These are phyloP conservation scores for Crepidodera aurea DNA, from an alignment of 2,888 invertebrate genomes.

Conservation along the genomic window DNA sequence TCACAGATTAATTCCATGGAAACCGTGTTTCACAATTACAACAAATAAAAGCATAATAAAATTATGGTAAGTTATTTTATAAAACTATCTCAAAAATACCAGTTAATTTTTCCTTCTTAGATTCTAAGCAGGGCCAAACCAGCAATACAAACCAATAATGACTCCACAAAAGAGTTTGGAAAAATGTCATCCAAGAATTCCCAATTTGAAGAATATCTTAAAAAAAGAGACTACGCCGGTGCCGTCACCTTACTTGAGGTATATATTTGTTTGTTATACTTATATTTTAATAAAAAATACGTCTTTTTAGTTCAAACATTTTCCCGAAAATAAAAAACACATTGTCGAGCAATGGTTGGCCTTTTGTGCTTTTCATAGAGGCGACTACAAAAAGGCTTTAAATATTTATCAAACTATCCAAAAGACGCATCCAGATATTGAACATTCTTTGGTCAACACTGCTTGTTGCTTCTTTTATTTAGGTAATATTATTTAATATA, in stretches of 20 bases:
- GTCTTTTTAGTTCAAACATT: constrained; percentile 64
- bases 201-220: constrained; percentile 88
- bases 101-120: constrained; percentile 60
- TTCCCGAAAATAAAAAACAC: constrained; percentile 61
- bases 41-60: neutral
- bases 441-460: constrained; percentile 78
- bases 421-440: constrained; percentile 64
- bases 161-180: constrained; percentile 46
- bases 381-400: constrained; percentile 87
- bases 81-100: neutral
- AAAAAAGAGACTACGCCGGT: constrained; percentile 92
- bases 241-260: constrained; percentile 93
- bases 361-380: constrained; percentile 95
- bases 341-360: constrained; percentile 86
- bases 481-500: constrained; percentile 67
- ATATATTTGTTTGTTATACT: constrained; percentile 39
- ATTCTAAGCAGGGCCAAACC: constrained; percentile 86
- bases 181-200: constrained; percentile 64
- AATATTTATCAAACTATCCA: constrained; percentile 72
- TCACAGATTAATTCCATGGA: constrained; percentile 25
- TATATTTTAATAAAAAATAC: constrained; percentile 2
- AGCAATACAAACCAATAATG: constrained; percentile 66
- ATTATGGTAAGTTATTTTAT: constrained; percentile 15
- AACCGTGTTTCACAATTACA: constrained; percentile 11
- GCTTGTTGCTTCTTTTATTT: constrained; percentile 96